Evolutionary conservation across 2,113 vertebrate species (phyloP).

Genomic region (Gnathonemus echidnorhynchus): DNA sequence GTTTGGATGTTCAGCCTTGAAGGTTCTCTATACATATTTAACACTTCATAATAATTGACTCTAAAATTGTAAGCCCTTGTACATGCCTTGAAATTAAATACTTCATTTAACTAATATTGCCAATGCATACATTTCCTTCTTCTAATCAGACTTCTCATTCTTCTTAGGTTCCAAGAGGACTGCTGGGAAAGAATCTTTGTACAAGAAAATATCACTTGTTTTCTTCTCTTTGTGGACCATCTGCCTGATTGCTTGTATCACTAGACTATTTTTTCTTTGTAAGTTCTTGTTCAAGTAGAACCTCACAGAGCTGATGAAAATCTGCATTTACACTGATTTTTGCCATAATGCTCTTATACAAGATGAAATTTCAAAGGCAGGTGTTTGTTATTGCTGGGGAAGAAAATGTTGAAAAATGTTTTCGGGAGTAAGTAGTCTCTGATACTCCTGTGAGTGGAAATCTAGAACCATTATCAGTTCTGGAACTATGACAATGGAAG

Average conservation of each 20-base stretch:
- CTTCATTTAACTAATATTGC: background rate
- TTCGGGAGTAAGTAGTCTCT: background rate
- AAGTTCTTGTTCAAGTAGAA: background rate
- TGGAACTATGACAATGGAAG: no score
- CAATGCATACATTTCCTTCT: constrained; percentile 19
- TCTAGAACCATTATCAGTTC: no score
- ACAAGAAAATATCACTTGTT: constrained; percentile 1
- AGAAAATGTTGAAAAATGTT: background rate
- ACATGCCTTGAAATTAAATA: background rate
- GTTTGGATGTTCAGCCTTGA: background rate
- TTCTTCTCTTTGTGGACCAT: constrained; percentile 3
- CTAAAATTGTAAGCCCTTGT: background rate
- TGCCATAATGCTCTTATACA: background rate
- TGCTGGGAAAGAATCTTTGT: background rate
- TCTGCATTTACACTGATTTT: background rate
- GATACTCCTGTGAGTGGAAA: background rate
- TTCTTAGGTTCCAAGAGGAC: background rate
- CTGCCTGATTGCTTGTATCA: background rate
- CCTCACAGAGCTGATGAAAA: background rate
- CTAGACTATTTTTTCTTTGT: background rate
- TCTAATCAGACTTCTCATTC: constrained; percentile 13
- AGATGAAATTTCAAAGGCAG: background rate
- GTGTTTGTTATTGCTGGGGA: background rate
- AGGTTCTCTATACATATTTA: background rate
- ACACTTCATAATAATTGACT: background rate